These are phyloP conservation scores for Tenthredo amoena DNA, from an alignment of 2,888 invertebrate genomes.

Conservation along the genomic window DNA sequence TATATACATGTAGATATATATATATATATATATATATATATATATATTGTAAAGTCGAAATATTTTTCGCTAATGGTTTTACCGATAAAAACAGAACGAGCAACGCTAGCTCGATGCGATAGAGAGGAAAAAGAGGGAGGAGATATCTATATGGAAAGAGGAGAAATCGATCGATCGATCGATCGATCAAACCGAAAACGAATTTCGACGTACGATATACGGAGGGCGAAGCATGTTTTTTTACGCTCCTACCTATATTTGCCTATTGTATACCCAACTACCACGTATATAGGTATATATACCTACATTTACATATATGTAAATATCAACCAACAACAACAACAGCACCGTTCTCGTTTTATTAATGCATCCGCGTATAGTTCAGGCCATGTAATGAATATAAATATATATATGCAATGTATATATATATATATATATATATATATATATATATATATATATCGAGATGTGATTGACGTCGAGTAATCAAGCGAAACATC, in stretches of 20 bases:
- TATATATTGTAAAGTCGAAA: not conserved
- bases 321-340: not conserved
- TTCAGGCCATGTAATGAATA: not conserved
- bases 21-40: not conserved
- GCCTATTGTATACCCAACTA: not conserved
- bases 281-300: not conserved
- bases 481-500: not conserved
- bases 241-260: not conserved
- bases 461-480: not conserved
- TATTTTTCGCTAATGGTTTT: slow-evolving; percentile 23
- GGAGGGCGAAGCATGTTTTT: not conserved
- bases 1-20: not conserved
- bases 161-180: not conserved
- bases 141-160: not conserved
- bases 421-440: not conserved
- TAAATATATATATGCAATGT: not conserved
- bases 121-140: not conserved
- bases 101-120: not conserved
- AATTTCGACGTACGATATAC: not conserved
- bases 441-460: not conserved
- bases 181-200: slow-evolving; percentile 1
- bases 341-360: not conserved
- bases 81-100: slow-evolving; percentile 14
- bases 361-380: not conserved
- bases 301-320: not conserved